These are phyloP conservation scores for Neodon shergylaensis DNA, from an alignment of 2,113 vertebrate species.

Conservation along the genomic window DNA sequence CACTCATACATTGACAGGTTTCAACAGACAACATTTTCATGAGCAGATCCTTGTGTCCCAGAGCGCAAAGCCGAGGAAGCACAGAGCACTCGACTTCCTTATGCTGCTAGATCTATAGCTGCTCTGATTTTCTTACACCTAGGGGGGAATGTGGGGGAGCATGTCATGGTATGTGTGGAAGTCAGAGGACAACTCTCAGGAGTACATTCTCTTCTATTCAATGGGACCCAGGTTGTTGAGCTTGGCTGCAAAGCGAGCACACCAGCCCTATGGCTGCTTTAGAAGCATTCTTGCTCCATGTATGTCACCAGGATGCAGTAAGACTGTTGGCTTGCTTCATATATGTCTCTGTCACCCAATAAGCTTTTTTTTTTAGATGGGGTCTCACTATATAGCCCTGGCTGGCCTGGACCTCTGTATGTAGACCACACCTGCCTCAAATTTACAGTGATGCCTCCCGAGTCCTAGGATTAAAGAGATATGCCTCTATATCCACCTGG, in stretches of 20 bases:
- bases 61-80: not conserved
- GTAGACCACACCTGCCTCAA: not conserved
- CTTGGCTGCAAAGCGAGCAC: not conserved
- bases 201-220: not conserved
- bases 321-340: not conserved
- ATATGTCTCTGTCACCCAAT: not conserved
- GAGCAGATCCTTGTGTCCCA: not conserved
- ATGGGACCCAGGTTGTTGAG: not conserved
- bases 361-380: not conserved
- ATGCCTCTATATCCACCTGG: not conserved
- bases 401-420: not conserved
- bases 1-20: not conserved
- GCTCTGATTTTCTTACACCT: not conserved
- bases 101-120: not conserved
- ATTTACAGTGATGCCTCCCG: not conserved
- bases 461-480: not conserved
- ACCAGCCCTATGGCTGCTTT: not conserved
- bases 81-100: not conserved
- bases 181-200: too few relatives aligned
- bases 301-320: not conserved
- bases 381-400: not conserved
- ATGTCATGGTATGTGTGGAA: not conserved
- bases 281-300: not conserved
- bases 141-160: not conserved
- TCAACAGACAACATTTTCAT: not conserved